Evolutionary conservation across 2,888 invertebrate genomes (phyloP).

Genomic region (Oligia strigilis): DNA sequence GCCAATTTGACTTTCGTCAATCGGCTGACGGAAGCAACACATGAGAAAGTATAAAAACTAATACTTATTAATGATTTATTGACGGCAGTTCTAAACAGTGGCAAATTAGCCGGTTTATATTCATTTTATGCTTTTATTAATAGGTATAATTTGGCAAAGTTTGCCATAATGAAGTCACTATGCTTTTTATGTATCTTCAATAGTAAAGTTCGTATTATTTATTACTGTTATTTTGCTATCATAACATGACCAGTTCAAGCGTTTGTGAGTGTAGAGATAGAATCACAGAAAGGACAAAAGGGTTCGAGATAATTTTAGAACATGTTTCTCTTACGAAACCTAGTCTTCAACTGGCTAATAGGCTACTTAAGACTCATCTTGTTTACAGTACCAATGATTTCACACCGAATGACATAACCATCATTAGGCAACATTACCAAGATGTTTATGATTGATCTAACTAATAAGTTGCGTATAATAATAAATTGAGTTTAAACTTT

Average conservation of each 20-base stretch:
- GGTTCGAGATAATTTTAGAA: not conserved
- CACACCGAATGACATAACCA: slow-evolving; percentile 18
- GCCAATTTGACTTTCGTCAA: slow-evolving; percentile 57
- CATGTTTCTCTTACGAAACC: not conserved
- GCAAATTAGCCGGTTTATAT: slow-evolving; percentile 42
- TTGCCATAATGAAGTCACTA: slow-evolving; percentile 44
- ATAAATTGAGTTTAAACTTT: slow-evolving; percentile 25
- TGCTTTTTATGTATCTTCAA: slow-evolving; percentile 40
- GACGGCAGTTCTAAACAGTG: slow-evolving; percentile 27
- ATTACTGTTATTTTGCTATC: slow-evolving; percentile 32
- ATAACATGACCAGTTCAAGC: slow-evolving; percentile 4
- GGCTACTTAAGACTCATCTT: not conserved
- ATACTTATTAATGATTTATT: slow-evolving; percentile 55
- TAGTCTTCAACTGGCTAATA: not conserved
- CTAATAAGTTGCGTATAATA: slow-evolving; percentile 12
- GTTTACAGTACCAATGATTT: slow-evolving; percentile 5
- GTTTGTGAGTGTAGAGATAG: not conserved
- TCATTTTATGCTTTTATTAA: slow-evolving; percentile 39
- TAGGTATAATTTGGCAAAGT: slow-evolving; percentile 51
- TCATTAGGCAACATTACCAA: slow-evolving; percentile 16
- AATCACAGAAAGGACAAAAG: not conserved
- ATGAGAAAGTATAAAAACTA: slow-evolving; percentile 59
- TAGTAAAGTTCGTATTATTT: slow-evolving; percentile 33
- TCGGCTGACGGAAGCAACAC: slow-evolving; percentile 49
- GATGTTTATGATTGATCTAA: not conserved